Evolutionary conservation across 2,888 invertebrate species (phyloP).

Genomic region (Thymelicus lineola): DNA sequence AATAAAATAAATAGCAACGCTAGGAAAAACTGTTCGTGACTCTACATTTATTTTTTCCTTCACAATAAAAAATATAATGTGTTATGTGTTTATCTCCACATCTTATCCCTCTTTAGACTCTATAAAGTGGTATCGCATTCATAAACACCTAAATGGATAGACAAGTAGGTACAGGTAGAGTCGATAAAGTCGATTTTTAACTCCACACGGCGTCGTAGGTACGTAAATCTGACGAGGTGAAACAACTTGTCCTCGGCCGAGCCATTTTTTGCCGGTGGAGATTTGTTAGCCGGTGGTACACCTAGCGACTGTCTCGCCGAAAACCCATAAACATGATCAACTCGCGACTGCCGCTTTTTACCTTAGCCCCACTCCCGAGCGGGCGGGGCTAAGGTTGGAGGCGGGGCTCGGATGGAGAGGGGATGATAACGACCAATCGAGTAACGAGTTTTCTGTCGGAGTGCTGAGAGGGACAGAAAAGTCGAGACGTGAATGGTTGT

Average conservation of each 20-base stretch:
- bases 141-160: slow-evolving; percentile 37
- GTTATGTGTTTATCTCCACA: slow-evolving; percentile 21
- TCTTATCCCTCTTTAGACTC: slow-evolving; percentile 27
- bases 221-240: slow-evolving; percentile 81
- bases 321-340: slow-evolving; percentile 84
- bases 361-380: slow-evolving; percentile 65
- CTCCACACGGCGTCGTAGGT: slow-evolving; percentile 65
- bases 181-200: slow-evolving; percentile 57
- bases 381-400: slow-evolving; percentile 59
- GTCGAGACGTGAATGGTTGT: slow-evolving; percentile 64
- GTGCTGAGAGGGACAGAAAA: slow-evolving; percentile 74
- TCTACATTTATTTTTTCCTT: neutral
- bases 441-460: slow-evolving; percentile 47
- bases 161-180: slow-evolving; percentile 39
- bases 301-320: slow-evolving; percentile 79
- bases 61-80: slow-evolving; percentile 8
- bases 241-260: slow-evolving; percentile 80
- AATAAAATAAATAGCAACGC: neutral
- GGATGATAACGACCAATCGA: slow-evolving; percentile 68
- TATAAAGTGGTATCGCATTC: slow-evolving; percentile 30
- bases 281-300: slow-evolving; percentile 80
- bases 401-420: slow-evolving; percentile 59
- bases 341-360: slow-evolving; percentile 80
- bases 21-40: neutral
- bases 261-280: slow-evolving; percentile 83